Base-by-base conservation (phyloP, 1,140 invertebrate genomes). In the Oedothorax gibbosus region DNA sequence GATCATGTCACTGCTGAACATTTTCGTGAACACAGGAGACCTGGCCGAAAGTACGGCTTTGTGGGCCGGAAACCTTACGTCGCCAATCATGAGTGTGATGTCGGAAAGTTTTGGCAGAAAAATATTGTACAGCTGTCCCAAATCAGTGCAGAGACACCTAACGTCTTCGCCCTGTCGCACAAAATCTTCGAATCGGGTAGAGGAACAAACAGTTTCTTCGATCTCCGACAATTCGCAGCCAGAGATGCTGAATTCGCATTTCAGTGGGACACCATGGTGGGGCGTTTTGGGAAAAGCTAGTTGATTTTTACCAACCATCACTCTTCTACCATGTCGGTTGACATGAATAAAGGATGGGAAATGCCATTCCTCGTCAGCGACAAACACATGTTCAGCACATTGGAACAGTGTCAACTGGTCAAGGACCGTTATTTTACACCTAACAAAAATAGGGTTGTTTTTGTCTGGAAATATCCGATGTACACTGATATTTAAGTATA, bases 11-110 rank as follows among this genome's bases (percentile, higher is more conserved):
- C 86, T 75, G 35, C 66, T 62, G 76, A 88, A 88, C 87, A 88
- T 88, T 12, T 83, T 87, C 35, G 78, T 78, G 64, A 88, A 88
- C 14, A 88, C 87, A 7, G 86, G 87, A 14, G 87, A 87, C 15
- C 87, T 66, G 12, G 78, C 78, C 9, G 87, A 86, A 62, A 88
- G 82, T 0, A 88, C 79, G 54, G 56, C 81, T 57, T 88, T 88
- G 56, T 88, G 87, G 20, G 80, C 85, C 15, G 50, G 65, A 12
- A 82, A 82, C 49, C 20, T 71, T 9, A 57, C 57, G n/a, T 50
- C 51, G 2, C 50, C 56, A 49, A 82, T 20, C 15, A n/a, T 35
- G 53, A 82, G 9, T 2, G 12, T 51, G 0, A 71, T 20, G 35
- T 82, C 79, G 9, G 79, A 54, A 9, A 71, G 5, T 18, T 54